Base-by-base conservation (phyloP, 2,797 vertebrate genomes). In the Sebastes matsubarae region DNA sequence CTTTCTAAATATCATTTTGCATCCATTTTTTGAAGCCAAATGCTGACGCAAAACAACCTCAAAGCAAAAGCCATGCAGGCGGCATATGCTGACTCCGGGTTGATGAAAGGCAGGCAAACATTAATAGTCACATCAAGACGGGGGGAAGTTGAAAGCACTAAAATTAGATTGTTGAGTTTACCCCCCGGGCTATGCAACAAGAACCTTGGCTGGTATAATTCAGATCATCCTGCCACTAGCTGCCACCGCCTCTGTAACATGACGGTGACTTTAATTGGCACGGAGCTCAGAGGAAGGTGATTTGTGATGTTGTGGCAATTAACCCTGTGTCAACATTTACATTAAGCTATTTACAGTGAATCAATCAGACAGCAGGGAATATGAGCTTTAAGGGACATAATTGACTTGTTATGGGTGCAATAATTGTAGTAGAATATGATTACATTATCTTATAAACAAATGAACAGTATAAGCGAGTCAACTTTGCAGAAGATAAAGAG, bases 121-220 rank as follows among this genome's bases (percentile, higher is more conserved):
- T 82, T 60, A 54, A 55, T 34, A 54, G 70, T 58, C 30, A 12
- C 14, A 32, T 68, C 7, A 81, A 76, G 24, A 75, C 27, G 55
- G 65, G 50, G 50, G 38, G 60, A 66, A 57, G 71, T 57, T 88
- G 64, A 80, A 83, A 72, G 79, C 61, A 72, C 1, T 82, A 42
- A 88, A 88, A 90, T 91, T 52, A 85, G 83, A 85, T 73, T 83
- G 82, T 61, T 64, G 36, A 61, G 80, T 87, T 86, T 54, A 72
- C 24, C 67, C 78, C 76, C 6, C 22, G 46, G 86, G 82, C 78
- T 5, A 65, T 29, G 67, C 83, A 87, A 76, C 78, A 88, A 50
- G 72, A 88, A 27, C 8, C 79, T 69, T 52, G 20, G 79, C 82
- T 80, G 64, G 25, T 83, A 46, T 46, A 50, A 77, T 73, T 63